Evolutionary conservation across 2,797 vertebrate genomes (phyloP).

Genomic region (Hemibagrus guttatus): DNA sequence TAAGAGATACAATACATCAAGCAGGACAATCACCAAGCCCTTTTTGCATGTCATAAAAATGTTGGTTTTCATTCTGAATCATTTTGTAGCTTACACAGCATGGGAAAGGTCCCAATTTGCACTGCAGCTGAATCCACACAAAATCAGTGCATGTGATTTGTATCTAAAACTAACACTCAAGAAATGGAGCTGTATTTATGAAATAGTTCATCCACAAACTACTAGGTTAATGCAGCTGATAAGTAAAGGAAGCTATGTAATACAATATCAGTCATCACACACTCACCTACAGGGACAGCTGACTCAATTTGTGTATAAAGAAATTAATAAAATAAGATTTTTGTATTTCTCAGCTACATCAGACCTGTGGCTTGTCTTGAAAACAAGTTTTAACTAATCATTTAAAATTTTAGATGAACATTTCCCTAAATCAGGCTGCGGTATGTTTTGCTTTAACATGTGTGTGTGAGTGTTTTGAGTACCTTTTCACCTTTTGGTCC

Average conservation of each 20-base stretch:
- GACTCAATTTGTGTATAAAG: not conserved
- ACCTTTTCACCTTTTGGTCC: constrained; percentile 97
- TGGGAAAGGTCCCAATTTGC: not conserved
- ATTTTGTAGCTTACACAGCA: not conserved
- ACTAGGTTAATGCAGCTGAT: not conserved
- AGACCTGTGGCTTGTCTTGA: not conserved
- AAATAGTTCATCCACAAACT: not conserved
- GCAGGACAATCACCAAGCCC: not conserved
- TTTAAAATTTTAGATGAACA: too few species aligned
- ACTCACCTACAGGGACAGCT: not conserved
- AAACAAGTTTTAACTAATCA: not conserved
- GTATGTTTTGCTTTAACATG: not conserved
- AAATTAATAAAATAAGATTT: not conserved
- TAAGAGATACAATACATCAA: constrained; percentile 32
- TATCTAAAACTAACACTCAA: not conserved
- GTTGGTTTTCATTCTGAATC: constrained; percentile 2
- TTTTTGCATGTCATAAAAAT: not conserved
- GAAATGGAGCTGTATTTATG: not conserved
- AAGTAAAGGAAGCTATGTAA: not conserved
- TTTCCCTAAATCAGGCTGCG: not conserved
- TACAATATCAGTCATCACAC: not conserved
- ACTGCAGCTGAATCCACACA: not conserved
- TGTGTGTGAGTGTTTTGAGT: constrained; percentile 35
- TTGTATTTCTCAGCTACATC: not conserved
- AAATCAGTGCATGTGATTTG: not conserved